Base-by-base conservation (phyloP, 2,888 invertebrate species). In the Drosophila dives region DNA sequence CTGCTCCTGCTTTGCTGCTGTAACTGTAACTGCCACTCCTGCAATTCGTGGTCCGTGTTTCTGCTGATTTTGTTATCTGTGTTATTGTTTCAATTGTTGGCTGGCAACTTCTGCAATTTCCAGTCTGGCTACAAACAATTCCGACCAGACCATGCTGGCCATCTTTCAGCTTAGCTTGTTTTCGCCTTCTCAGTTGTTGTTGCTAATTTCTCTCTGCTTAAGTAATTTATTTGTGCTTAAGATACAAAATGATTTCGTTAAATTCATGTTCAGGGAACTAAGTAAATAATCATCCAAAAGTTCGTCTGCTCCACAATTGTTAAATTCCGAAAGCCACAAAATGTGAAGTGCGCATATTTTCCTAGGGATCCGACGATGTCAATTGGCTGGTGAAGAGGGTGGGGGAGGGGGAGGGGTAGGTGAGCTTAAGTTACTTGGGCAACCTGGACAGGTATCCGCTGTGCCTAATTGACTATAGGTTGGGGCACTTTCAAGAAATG, bases 301-400 rank as follows among this genome's bases (percentile, higher is more conserved):
- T 80, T 73, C 34, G 66, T 61, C 66, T 45, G 58, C 64, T 60
- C 64, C 64, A 40, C 62, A 61, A 75, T 56, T 68, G 69, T 69
- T 65, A 63, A 65, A 71, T 65, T 69, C 54, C 65, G 56, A 86
- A 85, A 89, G 77, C 85, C 89, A 56, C 89, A 89, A 86, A 86
- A 89, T 83, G 84, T 81, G 86, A 85, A 86, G 79, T 83, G 81
- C 77, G 89, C 85, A 89, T 86, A 89, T 89, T 89, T 86, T 86
- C 66, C 75, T 50, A 71, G 61, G 64, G 50, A 42, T 62, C 11
- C 23, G 49, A 32, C 10, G 33, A n/a, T 38, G 20, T n/a, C 2
- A 5, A n/a, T 17, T 23, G 6, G 8, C 20, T n/a, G n/a, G n/a
- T n/a, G n/a, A n/a, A n/a, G 23, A 11, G n/a, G 10, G 42, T 3